Evolutionary conservation across 2,113 vertebrate species (phyloP).

Genomic region (Myotis davidii): DNA sequence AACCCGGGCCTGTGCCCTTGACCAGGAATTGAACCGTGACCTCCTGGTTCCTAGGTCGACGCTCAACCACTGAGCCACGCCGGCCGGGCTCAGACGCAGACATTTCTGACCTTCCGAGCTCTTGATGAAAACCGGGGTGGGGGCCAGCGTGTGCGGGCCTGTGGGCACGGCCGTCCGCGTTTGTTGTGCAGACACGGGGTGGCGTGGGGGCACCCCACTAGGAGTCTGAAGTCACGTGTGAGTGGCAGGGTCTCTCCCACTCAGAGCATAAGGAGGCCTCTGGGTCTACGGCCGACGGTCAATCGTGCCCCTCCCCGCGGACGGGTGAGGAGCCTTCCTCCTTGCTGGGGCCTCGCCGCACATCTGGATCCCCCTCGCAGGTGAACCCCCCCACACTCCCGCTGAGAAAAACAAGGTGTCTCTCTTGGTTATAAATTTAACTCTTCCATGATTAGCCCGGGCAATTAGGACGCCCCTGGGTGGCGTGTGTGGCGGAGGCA

Average conservation of each 20-base stretch:
- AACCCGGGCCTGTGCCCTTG: no score
- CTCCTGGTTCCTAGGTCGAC: no score
- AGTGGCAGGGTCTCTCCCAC: slow-evolving; percentile 75
- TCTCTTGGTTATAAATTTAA: slow-evolving; percentile 90
- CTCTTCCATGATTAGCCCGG: slow-evolving; percentile 88
- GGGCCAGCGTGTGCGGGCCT: slow-evolving; percentile 2
- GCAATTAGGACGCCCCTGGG: slow-evolving; percentile 90
- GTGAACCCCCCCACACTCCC: slow-evolving; percentile 70
- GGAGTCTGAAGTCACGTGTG: slow-evolving; percentile 69
- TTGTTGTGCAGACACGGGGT: slow-evolving; percentile 39
- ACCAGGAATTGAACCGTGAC: no score
- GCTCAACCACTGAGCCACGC: no score
- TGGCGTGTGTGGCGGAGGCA: slow-evolving; percentile 84
- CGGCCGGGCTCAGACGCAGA: not conserved
- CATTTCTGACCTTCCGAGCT: not conserved
- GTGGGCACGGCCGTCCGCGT: slow-evolving; percentile 57
- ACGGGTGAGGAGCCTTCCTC: slow-evolving; percentile 84
- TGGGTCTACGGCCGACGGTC: slow-evolving; percentile 82
- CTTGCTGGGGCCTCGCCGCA: slow-evolving; percentile 63
- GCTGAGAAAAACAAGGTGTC: slow-evolving; percentile 89
- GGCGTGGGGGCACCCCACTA: slow-evolving; percentile 73
- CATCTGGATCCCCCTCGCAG: slow-evolving; percentile 45
- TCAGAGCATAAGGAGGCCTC: slow-evolving; percentile 79
- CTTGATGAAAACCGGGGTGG: slow-evolving; percentile 48
- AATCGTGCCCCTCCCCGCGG: slow-evolving; percentile 84